These are phyloP conservation scores for Sebastes miniatus DNA, from an alignment of 2,797 vertebrate genomes.

Conservation along the genomic window DNA sequence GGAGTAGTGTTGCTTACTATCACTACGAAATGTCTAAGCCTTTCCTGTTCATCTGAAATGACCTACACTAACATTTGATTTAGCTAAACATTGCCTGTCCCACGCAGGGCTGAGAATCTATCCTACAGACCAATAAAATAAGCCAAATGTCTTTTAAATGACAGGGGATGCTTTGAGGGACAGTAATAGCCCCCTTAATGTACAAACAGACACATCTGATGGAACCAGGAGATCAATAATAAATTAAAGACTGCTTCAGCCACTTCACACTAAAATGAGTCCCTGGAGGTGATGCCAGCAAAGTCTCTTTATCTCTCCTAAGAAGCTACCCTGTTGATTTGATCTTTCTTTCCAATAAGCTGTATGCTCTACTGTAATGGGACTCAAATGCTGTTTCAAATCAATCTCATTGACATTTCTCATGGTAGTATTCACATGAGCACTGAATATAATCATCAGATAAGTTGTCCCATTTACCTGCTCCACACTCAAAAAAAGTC, in stretches of 20 bases:
- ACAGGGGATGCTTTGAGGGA: constrained; percentile 55
- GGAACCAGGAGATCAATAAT: constrained; percentile 73
- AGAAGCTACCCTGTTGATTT: constrained; percentile 30
- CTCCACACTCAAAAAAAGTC: not conserved
- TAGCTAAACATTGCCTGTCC: constrained; percentile 4
- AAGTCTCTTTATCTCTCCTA: constrained; percentile 55
- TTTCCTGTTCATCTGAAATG: constrained; percentile 21
- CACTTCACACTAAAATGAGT: constrained; percentile 57
- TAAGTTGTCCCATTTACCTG: not conserved
- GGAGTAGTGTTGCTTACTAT: not conserved
- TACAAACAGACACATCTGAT: constrained; percentile 49
- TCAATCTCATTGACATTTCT: not conserved
- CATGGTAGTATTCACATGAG: not conserved
- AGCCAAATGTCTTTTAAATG: constrained; percentile 50
- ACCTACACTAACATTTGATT: constrained; percentile 49
- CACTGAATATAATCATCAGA: not conserved
- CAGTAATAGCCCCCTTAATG: constrained; percentile 56
- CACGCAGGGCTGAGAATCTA: constrained; percentile 10
- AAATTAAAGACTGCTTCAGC: constrained; percentile 67
- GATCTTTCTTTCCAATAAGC: constrained; percentile 15
- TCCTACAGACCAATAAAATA: constrained; percentile 42
- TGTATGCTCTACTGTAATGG: not conserved
- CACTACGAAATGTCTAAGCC: not conserved
- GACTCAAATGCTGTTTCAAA: not conserved
- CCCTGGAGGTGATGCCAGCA: constrained; percentile 49